These are phyloP conservation scores for Tenthredo livida DNA, from an alignment of 2,888 invertebrate genomes.

Conservation along the genomic window DNA sequence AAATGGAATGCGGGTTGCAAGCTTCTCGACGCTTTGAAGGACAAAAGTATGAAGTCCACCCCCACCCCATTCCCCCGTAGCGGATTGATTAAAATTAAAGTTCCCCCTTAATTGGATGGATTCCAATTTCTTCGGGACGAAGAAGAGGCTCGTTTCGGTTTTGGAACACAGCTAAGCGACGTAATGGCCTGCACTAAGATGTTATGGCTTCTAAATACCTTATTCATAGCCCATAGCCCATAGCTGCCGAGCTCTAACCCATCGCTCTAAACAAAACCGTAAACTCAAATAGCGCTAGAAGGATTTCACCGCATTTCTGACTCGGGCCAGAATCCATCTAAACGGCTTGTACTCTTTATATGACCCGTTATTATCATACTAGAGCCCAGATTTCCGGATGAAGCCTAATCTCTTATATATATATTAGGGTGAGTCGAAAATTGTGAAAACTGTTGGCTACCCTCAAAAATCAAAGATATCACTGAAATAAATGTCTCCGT, in stretches of 20 bases:
- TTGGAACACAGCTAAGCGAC: conserved; percentile 23
- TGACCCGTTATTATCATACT: neutral
- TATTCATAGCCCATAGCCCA: conserved; percentile 55
- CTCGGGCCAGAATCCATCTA: neutral
- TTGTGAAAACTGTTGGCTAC: too few species aligned
- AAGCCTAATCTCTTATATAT: neutral
- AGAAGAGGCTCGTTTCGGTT: conserved; percentile 16
- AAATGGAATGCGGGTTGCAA: neutral
- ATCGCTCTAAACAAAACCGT: conserved; percentile 49
- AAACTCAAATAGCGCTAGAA: conserved; percentile 40
- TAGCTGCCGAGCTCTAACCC: conserved; percentile 22
- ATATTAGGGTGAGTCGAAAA: too few species aligned
- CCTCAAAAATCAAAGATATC: too few species aligned
- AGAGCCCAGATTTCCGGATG: neutral
- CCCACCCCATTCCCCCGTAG: neutral
- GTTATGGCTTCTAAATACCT: conserved; percentile 57
- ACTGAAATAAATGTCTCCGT: too few species aligned
- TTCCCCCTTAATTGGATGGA: conserved; percentile 37
- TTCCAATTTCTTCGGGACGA: conserved; percentile 5
- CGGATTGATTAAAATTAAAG: conserved; percentile 28
- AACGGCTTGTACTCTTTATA: conserved; percentile 17
- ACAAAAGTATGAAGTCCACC: conserved; percentile 6
- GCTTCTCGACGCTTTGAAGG: conserved; percentile 22
- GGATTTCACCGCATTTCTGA: conserved; percentile 1
- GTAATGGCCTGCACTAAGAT: conserved; percentile 54